Base-by-base conservation (phyloP, 2,888 invertebrate genomes). In the Pyrgus malvae region DNA sequence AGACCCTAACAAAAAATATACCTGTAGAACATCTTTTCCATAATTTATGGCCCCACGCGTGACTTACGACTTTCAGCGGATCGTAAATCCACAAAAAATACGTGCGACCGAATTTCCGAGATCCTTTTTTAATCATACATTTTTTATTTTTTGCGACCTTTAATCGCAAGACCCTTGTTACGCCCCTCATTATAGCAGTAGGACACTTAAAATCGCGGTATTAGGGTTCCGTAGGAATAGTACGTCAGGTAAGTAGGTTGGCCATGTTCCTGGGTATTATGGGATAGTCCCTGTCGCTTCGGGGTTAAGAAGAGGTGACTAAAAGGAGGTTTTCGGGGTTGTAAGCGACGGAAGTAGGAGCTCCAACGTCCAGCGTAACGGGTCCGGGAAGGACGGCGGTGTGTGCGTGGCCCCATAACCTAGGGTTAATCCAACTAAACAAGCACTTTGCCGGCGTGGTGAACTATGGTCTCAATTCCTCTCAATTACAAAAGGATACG, bases 111-210 rank as follows among this genome's bases (percentile, higher is more conserved):
- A 16, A 41, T 14, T 41, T 50, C 16, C n/a, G 40, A n/a, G 41
- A 29, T 11, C 27, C 37, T 27, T 51, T 50, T 51, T 37, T 37
- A 51, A 44, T 37, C 35, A 44, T 44, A 51, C 44, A 51, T 51
- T 42, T 51, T 51, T 37, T 44, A 51, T 44, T 50, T 50, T 42
- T 42, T 35, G 50, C 17, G 42, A 42, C 8, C 50, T 42, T 35
- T 50, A 50, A 42, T 42, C 35, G 42, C 17, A 27, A 8, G 44
- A 37, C 51, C 51, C 51, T 51, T 37, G 44, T 51, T 44, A 19
- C 27, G 16, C 12, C 31, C 21, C 42, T 44, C 51, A 51, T 51
- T 51, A 51, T 51, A 19, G 7, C 44, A 25, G 33, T n/a, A 51
- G 35, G 46, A 46, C 46, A 46, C 46, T 46, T 46, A 23, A 46